Evolutionary conservation across 1,140 invertebrate species (phyloP), one percentile per base, ranked within the genome.

Genomic region (Halictus rubicundus): DNA sequence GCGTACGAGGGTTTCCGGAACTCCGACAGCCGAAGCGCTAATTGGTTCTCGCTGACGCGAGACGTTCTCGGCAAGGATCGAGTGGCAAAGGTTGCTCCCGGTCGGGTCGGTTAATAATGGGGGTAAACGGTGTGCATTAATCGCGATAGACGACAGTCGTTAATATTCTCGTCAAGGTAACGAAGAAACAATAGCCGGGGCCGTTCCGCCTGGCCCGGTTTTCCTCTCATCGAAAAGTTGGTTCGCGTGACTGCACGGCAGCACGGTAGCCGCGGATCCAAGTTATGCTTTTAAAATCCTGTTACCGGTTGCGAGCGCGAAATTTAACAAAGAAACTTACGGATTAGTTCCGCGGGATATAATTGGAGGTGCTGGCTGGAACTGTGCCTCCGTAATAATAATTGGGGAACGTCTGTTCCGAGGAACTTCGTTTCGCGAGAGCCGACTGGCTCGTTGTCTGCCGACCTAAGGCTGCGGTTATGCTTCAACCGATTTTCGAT

Each of bases 271-370:
- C 49, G 63, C 49, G 72, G 42, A 23, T 16, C 14, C 64, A 59
- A 85, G 77, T 81, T 84, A 81, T 84, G 78, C 82, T 84, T 84
- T 81, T 63, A 85, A 85, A 85, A 85, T 85, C 82, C 82, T 76
- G 83, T 85, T 85, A 85, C 78, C 61, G 49, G 82, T 83, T 76
- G 81, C 81, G 74, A 78, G 69, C 80, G 79, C 65, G 80, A 73
- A 86, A 85, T 86, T 85, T 81, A 82, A 70, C 75, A 80, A 82
- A 85, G 84, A 86, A 86, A 86, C 74, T 85, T 86, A 78, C 83
- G 73, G 80, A 82, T 86, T 86, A 86, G 84, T 86, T 86, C 85
- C 83, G 59, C 63, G 71, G 73, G 80, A 80, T 84, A 85, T 86
- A 86, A 86, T 86, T 86, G 84, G 80, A 82, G 72, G 63, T 73